A percentile compares a stretch with the other conserved stretches of the same genome.
These are phyloP conservation scores for Oasisia sp. DNA, from an alignment of 2,888 invertebrate species.

Conservation along the genomic window DNA sequence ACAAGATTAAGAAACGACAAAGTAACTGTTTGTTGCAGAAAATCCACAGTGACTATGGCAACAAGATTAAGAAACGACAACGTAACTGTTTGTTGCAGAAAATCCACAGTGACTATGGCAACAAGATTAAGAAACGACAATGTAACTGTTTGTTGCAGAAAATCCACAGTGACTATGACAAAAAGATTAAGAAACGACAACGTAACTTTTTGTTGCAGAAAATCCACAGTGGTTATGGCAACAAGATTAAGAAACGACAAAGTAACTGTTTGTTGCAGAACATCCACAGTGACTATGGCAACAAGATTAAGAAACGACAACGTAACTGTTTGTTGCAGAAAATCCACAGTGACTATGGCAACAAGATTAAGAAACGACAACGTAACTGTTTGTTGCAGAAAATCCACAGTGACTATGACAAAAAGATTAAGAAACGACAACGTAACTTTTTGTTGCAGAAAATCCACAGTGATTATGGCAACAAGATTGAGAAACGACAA, in stretches of 20 bases:
- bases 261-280: not conserved
- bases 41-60: not conserved
- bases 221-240: not conserved
- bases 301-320: not conserved
- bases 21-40: not conserved
- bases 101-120: not conserved
- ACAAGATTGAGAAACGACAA: no score
- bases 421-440: no score
- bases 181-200: not conserved
- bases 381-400: no score
- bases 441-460: no score
- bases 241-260: not conserved
- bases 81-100: not conserved
- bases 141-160: not conserved
- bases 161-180: not conserved
- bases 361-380: constrained; percentile 6
- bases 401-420: no score
- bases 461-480: no score
- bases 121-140: not conserved
- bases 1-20: not conserved
- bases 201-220: not conserved
- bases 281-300: not conserved
- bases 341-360: not conserved
- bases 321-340: not conserved
- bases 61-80: not conserved